These are phyloP conservation scores for Epistrophe eligans DNA, from an alignment of 2,888 invertebrate genomes.

Conservation along the genomic window DNA sequence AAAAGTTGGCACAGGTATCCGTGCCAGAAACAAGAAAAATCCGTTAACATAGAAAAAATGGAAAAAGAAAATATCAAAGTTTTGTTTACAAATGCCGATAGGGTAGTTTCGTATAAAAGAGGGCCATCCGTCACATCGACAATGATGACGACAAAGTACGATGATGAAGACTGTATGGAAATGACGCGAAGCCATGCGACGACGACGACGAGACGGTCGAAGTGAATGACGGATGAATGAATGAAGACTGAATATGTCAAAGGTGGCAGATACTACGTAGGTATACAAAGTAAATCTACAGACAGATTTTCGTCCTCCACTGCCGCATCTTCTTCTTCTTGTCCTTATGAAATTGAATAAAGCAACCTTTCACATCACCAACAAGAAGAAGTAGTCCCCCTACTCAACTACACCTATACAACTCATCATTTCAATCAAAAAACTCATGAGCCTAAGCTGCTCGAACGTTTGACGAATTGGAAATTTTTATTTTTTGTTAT, in stretches of 20 bases:
- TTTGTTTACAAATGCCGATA: constrained; percentile 52
- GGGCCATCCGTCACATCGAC: neutral
- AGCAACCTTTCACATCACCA: constrained; percentile 1
- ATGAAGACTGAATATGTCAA: constrained; percentile 56
- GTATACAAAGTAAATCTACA: constrained; percentile 39
- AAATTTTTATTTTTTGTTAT: constrained; percentile 6
- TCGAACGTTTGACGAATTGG: constrained; percentile 52
- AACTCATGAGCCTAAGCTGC: constrained; percentile 13
- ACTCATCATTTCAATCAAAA: neutral
- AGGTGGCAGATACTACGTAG: constrained; percentile 37
- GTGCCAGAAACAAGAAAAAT: constrained; percentile 23
- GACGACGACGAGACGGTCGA: neutral
- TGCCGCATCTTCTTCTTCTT: neutral
- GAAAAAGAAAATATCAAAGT: constrained; percentile 39
- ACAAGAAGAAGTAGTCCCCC: neutral
- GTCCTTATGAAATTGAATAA: constrained; percentile 44
- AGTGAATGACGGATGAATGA: constrained; percentile 48
- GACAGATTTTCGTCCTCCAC: constrained; percentile 16
- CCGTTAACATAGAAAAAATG: constrained; percentile 40
- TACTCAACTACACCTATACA: neutral
- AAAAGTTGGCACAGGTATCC: constrained; percentile 3
- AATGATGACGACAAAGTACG: neutral
- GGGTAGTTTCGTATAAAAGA: constrained; percentile 11
- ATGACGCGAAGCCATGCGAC: neutral
- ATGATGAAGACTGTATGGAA: no score